These are phyloP conservation scores for Limnephilus auricula DNA, from an alignment of 2,888 invertebrate genomes.

Conservation along the genomic window DNA sequence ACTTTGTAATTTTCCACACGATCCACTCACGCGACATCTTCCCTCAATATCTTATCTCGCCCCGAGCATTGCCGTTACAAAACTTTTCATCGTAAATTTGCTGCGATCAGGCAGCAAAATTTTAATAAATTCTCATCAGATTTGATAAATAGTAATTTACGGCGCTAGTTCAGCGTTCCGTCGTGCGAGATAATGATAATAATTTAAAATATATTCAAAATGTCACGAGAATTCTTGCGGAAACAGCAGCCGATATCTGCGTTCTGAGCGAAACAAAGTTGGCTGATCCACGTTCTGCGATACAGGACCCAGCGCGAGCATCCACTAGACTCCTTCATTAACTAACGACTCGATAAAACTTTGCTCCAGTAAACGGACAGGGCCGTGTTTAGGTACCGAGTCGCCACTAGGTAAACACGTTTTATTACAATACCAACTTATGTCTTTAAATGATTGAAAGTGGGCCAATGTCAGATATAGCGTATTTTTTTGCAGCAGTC, in stretches of 20 bases:
- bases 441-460: background rate
- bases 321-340: constrained; percentile 41
- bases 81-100: constrained; percentile 26
- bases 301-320: constrained; percentile 20
- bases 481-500: too few relatives aligned
- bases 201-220: constrained; percentile 42
- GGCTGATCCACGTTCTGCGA: constrained; percentile 54
- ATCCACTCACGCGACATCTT: constrained; percentile 2
- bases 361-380: constrained; percentile 35
- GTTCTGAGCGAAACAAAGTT: constrained; percentile 50
- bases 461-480: background rate
- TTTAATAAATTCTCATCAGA: constrained; percentile 37
- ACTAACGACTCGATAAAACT: constrained; percentile 51
- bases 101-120: background rate
- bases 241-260: constrained; percentile 56
- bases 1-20: background rate
- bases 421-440: background rate
- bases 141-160: constrained; percentile 30
- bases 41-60: constrained; percentile 3
- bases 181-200: constrained; percentile 46
- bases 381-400: background rate
- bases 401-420: background rate
- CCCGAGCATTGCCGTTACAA: background rate
- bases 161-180: constrained; percentile 41
- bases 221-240: constrained; percentile 54